Base-by-base conservation (phyloP, 2,888 invertebrate genomes). In the Dolichomitus sp. region DNA sequence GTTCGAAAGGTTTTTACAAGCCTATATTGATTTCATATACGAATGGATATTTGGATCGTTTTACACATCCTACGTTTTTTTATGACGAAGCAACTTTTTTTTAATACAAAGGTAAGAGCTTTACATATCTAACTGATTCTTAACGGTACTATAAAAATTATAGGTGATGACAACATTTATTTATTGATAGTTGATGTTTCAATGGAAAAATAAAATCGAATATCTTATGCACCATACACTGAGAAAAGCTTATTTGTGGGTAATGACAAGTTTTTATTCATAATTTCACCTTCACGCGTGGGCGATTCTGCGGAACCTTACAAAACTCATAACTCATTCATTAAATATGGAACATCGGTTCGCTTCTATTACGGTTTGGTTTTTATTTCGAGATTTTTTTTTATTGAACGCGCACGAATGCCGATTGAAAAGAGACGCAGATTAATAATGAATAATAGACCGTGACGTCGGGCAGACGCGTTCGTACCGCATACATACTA, bases 381-480 rank as follows among this genome's bases (percentile, higher is more conserved):
- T 9, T 37, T 17, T 17, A 23, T 52, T 14, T 30, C 14, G 27
- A n/a, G 12, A n/a, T 1, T 23, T 19, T 52, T 33, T 19, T 52
- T 54, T 23, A 33, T 14, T 63, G n/a, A 66, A 42, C 30, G 50
- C 57, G 23, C 30, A 40, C 48, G 12, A 68, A 73, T 11, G 9
- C 6, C 66, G 37, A 75, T 79, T 82, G 74, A 75, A 75, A 75
- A 79, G 65, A 50, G 57, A 65, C 30, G 37, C n/a, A 33, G 63
- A 79, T 82, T 70, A 82, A 79, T 82, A 79, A 82, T 74, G 42
- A 75, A 79, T 66, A 79, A 74, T 65, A 63, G 50, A 50, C 59
- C 50, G 74, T 27, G 50, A 78, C 70, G 52, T 33, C 48, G 70
- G 54, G 57, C 63, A 74, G 50, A 66, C 70, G 66, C 33, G 68